Conservation (phyloP, 2,113 vertebrate species). For the Tricholaema leucomelas region DNA sequence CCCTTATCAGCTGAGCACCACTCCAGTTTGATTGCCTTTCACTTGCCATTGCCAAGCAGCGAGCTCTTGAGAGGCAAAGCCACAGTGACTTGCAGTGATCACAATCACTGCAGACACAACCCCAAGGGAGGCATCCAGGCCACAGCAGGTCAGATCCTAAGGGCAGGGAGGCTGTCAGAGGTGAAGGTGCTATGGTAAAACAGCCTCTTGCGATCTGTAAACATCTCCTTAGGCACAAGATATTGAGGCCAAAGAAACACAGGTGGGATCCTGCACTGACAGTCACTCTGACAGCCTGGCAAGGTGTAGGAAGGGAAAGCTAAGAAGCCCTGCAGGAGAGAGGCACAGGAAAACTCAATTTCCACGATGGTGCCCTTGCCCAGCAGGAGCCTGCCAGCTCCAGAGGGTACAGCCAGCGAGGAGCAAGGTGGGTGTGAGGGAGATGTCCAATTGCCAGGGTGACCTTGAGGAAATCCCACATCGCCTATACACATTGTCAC, state of each 20-base stretch:
- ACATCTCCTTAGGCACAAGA: no score
- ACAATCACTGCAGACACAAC: slow-evolving; percentile 15
- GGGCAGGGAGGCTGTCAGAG: fast-evolving
- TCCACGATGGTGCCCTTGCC: not conserved
- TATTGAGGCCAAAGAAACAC: not conserved
- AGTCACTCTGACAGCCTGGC: not conserved
- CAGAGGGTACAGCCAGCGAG: not conserved
- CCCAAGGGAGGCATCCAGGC: not conserved
- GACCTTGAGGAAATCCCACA: slow-evolving; percentile 19
- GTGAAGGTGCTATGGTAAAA: not conserved
- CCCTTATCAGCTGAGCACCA: not conserved
- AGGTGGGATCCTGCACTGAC: not conserved
- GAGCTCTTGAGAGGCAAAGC: not conserved
- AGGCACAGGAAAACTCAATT: not conserved
- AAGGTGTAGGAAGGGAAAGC: not conserved
- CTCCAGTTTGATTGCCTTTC: not conserved
- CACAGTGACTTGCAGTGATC: not conserved
- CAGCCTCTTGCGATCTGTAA: no score
- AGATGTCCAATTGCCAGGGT: not conserved
- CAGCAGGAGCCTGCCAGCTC: not conserved
- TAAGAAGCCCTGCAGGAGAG: not conserved
- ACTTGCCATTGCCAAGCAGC: not conserved
- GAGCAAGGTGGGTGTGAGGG: not conserved
- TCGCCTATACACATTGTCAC: not conserved
- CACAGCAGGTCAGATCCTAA: not conserved